These are phyloP conservation scores for Muraenolepis orangiensis DNA, from an alignment of 2,797 vertebrate species.

Conservation along the genomic window DNA sequence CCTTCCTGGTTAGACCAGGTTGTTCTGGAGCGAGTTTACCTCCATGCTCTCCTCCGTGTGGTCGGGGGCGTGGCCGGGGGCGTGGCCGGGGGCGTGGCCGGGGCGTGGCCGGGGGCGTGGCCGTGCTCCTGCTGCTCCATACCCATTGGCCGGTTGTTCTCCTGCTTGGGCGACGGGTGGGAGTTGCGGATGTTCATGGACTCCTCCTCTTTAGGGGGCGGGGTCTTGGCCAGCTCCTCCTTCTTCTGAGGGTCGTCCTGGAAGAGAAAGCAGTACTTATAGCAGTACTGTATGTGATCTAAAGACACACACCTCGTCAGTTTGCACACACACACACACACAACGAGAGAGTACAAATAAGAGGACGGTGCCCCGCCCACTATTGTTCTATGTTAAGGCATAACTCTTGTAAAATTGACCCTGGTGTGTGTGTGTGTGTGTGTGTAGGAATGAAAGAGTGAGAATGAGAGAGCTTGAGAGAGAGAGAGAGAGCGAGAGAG, in stretches of 20 bases:
- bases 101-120: constrained; percentile 42
- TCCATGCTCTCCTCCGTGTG: constrained; percentile 71
- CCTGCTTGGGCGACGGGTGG: constrained; percentile 84
- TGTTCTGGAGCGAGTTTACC: constrained; percentile 90
- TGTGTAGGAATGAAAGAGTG: too few relatives aligned
- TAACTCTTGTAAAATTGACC: too few relatives aligned
- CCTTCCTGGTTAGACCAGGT: constrained; percentile 77
- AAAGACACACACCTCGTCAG: constrained; percentile 15
- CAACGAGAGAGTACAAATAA: background rate
- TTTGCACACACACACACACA: background rate
- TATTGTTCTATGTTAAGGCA: too few relatives aligned
- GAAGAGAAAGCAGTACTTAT: constrained; percentile 50
- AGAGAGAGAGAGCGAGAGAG: too few relatives aligned
- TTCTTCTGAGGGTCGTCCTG: constrained; percentile 84
- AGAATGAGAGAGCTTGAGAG: too few relatives aligned
- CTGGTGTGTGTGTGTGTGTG: too few relatives aligned
- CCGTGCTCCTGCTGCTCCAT: constrained; percentile 45
- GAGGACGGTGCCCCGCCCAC: background rate
- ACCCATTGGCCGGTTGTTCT: constrained; percentile 77
- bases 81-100: constrained; percentile 42
- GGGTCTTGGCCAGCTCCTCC: constrained; percentile 82
- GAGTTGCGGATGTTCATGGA: constrained; percentile 90
- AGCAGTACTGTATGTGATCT: background rate
- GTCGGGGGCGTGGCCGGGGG: constrained; percentile 51
- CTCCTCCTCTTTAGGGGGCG: constrained; percentile 83